Percentiles rank a stretch among this genome's conserved stretches.
These are phyloP conservation scores for Python bivittatus DNA, from an alignment of 2,113 vertebrate genomes.

Conservation along the genomic window DNA sequence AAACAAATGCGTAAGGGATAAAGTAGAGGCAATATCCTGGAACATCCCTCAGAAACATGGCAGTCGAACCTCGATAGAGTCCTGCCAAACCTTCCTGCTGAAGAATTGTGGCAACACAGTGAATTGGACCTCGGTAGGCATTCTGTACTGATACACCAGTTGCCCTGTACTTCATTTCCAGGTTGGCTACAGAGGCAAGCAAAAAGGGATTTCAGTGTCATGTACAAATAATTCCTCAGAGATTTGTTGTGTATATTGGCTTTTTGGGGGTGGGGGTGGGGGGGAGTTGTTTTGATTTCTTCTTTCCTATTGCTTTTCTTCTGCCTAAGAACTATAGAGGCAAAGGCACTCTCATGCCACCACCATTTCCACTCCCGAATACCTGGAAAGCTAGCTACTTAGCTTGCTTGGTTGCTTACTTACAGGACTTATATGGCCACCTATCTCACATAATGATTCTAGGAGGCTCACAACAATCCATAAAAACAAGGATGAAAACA, in stretches of 20 bases:
- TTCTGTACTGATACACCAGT: conserved; percentile 63
- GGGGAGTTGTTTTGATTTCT: background rate
- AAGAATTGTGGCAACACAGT: conserved; percentile 87
- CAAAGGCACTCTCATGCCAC: background rate
- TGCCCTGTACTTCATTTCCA: conserved; percentile 70
- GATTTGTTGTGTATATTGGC: background rate
- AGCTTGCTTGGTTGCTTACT: background rate
- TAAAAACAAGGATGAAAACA: background rate
- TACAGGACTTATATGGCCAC: background rate
- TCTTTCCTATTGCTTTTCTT: background rate
- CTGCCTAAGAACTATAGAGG: background rate
- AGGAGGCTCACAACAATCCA: background rate
- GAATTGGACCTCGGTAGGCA: conserved; percentile 85
- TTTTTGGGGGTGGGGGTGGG: background rate
- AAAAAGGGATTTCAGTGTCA: background rate
- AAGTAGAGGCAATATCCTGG: conserved; percentile 94
- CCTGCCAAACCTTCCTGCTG: conserved; percentile 86
- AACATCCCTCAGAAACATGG: conserved; percentile 92
- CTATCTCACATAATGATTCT: background rate
- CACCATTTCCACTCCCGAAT: background rate
- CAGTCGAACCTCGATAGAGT: conserved; percentile 84
- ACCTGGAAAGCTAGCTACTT: background rate
- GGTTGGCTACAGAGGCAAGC: conserved; percentile 68
- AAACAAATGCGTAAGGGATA: conserved; percentile 86
- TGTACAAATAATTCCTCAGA: background rate